Conservation (phyloP, 2,797 vertebrate genomes). For the Pelochelys cantorii region DNA sequence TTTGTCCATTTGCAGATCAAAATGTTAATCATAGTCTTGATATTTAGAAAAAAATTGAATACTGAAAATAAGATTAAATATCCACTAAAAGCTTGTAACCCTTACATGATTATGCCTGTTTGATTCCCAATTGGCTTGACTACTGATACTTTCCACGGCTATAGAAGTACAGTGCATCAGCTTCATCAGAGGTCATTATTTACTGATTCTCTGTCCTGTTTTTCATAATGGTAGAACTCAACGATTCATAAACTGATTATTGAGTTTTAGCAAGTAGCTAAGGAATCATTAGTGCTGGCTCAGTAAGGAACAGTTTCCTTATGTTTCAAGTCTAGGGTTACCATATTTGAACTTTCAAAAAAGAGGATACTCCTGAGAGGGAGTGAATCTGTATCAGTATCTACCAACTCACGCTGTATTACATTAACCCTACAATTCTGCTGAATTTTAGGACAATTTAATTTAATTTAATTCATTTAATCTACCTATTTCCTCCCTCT, state of each 20-base stretch:
- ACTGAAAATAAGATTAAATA: background rate
- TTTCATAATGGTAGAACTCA: slow-evolving; percentile 73
- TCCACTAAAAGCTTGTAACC: slow-evolving; percentile 4
- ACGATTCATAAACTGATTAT: slow-evolving; percentile 77
- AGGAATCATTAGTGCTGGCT: slow-evolving; percentile 75
- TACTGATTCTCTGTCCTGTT: slow-evolving; percentile 78
- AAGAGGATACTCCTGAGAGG: no score
- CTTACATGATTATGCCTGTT: slow-evolving; percentile 33
- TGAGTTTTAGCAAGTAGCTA: slow-evolving; percentile 79
- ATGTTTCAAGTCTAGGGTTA: slow-evolving; percentile 18
- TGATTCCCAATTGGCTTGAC: slow-evolving; percentile 42
- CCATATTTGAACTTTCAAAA: no score
- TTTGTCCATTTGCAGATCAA: background rate
- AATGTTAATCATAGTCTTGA: background rate
- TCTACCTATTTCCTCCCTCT: background rate
- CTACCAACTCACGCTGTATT: no score
- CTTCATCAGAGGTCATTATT: slow-evolving; percentile 80
- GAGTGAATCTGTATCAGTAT: no score
- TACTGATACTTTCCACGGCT: slow-evolving; percentile 53
- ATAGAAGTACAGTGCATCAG: slow-evolving; percentile 58
- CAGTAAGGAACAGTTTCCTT: slow-evolving; percentile 73
- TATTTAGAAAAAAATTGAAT: background rate
- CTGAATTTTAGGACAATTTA: slow-evolving; percentile 41
- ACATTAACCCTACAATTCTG: slow-evolving; percentile 38
- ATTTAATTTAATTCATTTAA: background rate